Base-by-base conservation (phyloP, 2,888 invertebrate species). In the Cordylochernes scorpioides region DNA sequence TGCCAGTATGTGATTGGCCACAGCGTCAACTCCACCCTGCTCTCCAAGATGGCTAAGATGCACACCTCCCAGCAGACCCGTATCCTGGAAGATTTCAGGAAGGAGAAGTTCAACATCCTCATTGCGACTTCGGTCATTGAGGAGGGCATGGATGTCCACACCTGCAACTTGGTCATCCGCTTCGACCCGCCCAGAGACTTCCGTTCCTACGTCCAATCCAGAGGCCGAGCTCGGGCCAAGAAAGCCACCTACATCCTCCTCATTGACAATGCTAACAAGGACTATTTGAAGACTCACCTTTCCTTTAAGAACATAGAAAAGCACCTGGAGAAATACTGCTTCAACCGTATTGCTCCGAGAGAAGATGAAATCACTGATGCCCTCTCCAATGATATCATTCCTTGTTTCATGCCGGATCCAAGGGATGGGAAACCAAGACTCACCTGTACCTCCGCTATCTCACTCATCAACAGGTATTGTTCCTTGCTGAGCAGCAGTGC, bases 91-190 rank as follows among this genome's bases (percentile, higher is more conserved):
- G 28, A 71, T 38, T 88, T 86, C 51, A 65, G 86, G 14, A 73
- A 73, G 59, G 72, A 78, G 39, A 78, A 82, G 45, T 77, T 82
- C 47, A 88, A 88, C 54, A 57, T 88, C 4, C 58, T 88, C 24
- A 64, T 88, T 26, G 71, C 80, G 0, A 88, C 86, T 0, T 67
- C 73, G 0, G 68, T 82, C 6, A 52, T 88, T 24, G 88, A 88
- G 55, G 82, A 86, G 53, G 86, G 86, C 30, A 78, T 84, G 35
- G 86, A 88, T 55, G 63, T 88, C 44, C 80, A 80, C 6, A 71
- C 78, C 45, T 94, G 91, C 51, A 86, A 88, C 54, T 59, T 86
- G 32, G 82, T 88, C 1, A 59, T 88, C 33, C 61, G 82, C 39
- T 84, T 80, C 61, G 80, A 86, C 52, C 34, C 42, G 8, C 63